phyloP scores from a whole-genome alignment of 1,140 invertebrate genomes.

The Temnothorax longispinosus region DNA sequence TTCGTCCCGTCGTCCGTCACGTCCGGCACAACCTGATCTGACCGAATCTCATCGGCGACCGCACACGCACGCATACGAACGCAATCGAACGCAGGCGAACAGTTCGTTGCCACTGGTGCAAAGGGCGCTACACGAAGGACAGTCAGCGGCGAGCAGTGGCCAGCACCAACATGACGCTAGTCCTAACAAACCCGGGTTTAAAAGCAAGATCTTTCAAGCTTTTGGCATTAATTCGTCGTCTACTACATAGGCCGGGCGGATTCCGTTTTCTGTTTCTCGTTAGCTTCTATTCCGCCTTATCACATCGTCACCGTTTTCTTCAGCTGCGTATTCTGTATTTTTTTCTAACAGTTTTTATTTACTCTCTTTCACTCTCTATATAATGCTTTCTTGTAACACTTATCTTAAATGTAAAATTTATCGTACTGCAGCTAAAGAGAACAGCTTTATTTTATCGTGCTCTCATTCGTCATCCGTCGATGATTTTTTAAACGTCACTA shows the following conservation, averaged over 20 bases:
- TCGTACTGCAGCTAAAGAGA: constrained; percentile 14
- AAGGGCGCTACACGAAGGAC: constrained; percentile 83
- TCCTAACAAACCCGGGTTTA: constrained; percentile 85
- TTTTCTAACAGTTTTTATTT: constrained; percentile 30
- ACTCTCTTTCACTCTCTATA: background rate
- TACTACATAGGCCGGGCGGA: constrained; percentile 80
- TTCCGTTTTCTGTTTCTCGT: constrained; percentile 58
- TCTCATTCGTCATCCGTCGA: background rate
- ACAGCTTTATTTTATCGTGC: constrained; percentile 15
- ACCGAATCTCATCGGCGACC: constrained; percentile 75
- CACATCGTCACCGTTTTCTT: constrained; percentile 36
- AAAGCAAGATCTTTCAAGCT: constrained; percentile 85
- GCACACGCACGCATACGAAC: constrained; percentile 41
- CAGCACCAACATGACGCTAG: constrained; percentile 81
- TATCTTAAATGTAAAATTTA: background rate
- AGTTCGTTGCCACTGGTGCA: constrained; percentile 82
- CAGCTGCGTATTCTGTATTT: constrained; percentile 52
- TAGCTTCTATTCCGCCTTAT: constrained; percentile 53
- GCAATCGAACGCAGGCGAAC: constrained; percentile 78
- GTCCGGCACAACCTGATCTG: constrained; percentile 55
- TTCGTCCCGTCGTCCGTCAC: constrained; percentile 77
- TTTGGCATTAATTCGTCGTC: constrained; percentile 83
- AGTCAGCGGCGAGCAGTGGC: constrained; percentile 72
- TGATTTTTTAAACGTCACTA: background rate
- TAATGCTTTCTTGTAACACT: background rate